These are phyloP conservation scores for Phainopepla nitens DNA, from an alignment of 2,113 vertebrate genomes.

Conservation along the genomic window DNA sequence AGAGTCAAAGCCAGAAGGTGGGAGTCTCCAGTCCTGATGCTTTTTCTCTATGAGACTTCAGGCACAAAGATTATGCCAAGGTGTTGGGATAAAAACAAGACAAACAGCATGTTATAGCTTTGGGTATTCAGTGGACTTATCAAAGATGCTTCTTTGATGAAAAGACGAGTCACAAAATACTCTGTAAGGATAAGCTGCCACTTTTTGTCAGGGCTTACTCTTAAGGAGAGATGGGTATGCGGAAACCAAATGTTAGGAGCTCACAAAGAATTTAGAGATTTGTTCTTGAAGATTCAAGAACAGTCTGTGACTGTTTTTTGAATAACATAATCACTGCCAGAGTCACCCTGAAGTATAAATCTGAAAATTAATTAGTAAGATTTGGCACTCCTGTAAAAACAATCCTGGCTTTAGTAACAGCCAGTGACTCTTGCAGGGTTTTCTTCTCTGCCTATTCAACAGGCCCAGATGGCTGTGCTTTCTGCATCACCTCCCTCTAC, in stretches of 20 bases:
- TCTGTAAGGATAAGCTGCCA: neutral
- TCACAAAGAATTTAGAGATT: neutral
- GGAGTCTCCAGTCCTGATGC: neutral
- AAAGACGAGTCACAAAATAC: neutral
- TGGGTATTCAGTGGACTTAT: neutral
- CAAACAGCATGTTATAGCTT: fast-evolving
- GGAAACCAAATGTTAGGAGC: neutral
- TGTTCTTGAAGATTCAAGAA: neutral
- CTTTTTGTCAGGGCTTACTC: neutral
- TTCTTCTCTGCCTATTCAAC: constrained; percentile 13
- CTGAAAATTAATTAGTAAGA: constrained; percentile 40
- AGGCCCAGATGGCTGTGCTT: neutral
- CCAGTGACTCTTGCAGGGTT: neutral
- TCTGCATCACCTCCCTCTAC: constrained; percentile 17
- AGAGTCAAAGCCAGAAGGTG: neutral
- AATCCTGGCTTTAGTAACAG: neutral
- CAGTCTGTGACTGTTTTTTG: neutral
- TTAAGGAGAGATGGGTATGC: neutral
- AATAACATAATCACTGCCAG: neutral
- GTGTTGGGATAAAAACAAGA: neutral
- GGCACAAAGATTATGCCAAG: neutral
- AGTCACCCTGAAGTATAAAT: constrained; percentile 3
- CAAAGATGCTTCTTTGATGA: neutral
- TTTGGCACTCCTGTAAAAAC: constrained; percentile 4
- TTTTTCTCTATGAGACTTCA: neutral